Base-by-base conservation (phyloP, 1,140 invertebrate species). In the Atta colombica region DNA sequence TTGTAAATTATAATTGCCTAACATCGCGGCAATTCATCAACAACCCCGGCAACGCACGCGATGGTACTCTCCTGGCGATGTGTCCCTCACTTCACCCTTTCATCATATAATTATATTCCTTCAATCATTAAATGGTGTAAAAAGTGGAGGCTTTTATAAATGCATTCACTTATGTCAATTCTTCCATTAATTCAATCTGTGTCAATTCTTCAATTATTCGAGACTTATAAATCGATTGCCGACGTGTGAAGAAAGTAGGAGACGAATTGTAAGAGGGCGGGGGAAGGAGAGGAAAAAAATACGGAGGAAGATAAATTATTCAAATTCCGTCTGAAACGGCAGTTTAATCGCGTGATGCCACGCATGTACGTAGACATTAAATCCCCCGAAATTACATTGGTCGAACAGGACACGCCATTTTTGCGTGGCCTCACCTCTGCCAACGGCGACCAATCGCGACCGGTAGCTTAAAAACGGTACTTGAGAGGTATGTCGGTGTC, bases 401-500 rank as follows among this genome's bases (percentile, higher is more conserved):
- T n/a, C 53, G 49, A 51, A 8, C 60, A 3, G 60, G 60, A 85
- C 16, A 28, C 75, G 85, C 77, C 85, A 80, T 86, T 86, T 86
- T 86, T 68, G 60, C 82, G 82, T 31, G 60, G 61, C 60, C 82
- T 85, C 63, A 55, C 49, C 61, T 78, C 82, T 77, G 74, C n/a
- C 63, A 12, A 39, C 25, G n/a, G 61, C 31, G 63, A 16, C 51
- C 68, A 68, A 53, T 81, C 49, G 61, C 45, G 51, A 53, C 28
- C 12, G 31, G 18, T 16, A 55, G 25, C 28, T 84, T 61, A 84
- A 84, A 84, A 84, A 84, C 80, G 80, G 80, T 84, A 84, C 58
- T 8, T 69, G 55, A 60, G 25, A 75, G 69, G 55, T 84, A 84
- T 35, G 77, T 18, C 16, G 58, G n/a, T 35, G 63, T 5, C 31